Evolutionary conservation across 2,888 invertebrate genomes (phyloP).

Genomic region (Cecidostiba fungosa): DNA sequence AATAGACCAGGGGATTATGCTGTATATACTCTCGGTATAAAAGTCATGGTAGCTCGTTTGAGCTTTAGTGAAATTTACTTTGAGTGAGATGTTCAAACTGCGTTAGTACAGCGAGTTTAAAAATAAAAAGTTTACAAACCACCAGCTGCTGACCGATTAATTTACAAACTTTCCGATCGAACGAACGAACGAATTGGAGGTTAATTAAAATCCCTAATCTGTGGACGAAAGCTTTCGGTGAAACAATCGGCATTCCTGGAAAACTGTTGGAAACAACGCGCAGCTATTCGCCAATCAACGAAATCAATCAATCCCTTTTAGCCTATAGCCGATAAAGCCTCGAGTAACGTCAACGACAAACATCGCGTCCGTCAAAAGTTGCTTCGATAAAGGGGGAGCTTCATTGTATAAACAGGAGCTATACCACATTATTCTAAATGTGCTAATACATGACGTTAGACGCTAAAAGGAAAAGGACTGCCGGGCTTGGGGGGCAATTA

Average conservation of each 20-base stretch:
- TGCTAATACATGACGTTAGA: conserved; percentile 32
- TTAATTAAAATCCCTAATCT: neutral
- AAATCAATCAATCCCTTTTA: conserved; percentile 1
- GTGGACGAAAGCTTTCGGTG: neutral
- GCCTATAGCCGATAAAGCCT: neutral
- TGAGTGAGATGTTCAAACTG: no score
- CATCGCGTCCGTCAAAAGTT: neutral
- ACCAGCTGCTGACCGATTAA: neutral
- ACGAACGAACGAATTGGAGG: neutral
- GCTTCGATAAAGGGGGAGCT: neutral
- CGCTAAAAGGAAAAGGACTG: neutral
- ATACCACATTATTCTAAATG: neutral
- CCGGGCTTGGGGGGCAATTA: conserved; percentile 28
- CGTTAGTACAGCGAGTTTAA: no score
- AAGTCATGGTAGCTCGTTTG: no score
- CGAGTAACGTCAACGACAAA: neutral
- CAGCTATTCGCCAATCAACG: neutral
- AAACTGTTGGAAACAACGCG: neutral
- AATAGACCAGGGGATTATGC: no score
- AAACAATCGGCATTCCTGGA: neutral
- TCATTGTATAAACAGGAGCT: neutral
- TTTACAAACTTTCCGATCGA: neutral
- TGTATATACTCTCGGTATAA: neutral
- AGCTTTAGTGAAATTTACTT: no score
- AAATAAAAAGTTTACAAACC: no score